Conservation (phyloP, 2,888 invertebrate genomes). For the Choreutis nemorana region DNA sequence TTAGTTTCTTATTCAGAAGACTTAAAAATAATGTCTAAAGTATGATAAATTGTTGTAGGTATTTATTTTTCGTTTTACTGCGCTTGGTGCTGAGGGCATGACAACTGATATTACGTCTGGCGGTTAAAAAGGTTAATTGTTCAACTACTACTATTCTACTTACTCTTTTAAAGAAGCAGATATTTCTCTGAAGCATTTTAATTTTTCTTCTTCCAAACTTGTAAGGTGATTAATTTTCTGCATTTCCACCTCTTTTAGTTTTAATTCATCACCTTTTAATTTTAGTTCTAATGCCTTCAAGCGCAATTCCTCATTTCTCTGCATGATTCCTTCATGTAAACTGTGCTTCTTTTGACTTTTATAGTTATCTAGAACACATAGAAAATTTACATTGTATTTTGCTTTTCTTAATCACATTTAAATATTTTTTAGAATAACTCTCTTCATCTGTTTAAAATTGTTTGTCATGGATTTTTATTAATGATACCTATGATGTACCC, state of each 20-base stretch:
- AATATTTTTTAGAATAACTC: too few species aligned
- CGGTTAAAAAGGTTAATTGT: background rate
- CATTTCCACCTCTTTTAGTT: constrained; percentile 27
- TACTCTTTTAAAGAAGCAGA: constrained; percentile 25
- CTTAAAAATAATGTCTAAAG: too few species aligned
- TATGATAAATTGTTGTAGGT: too few species aligned
- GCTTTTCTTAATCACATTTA: too few species aligned
- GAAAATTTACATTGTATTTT: too few species aligned
- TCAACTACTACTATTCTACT: constrained; percentile 8
- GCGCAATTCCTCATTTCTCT: constrained; percentile 26
- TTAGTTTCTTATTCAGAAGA: too few species aligned
- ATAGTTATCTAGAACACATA: too few species aligned
- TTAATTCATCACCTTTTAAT: constrained; percentile 26
- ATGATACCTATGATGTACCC: too few species aligned
- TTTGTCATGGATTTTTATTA: too few species aligned
- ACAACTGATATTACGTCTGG: background rate
- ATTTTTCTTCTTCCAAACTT: constrained; percentile 26
- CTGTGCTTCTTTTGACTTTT: too few species aligned
- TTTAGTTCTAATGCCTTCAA: constrained; percentile 26
- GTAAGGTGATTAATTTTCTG: constrained; percentile 29
- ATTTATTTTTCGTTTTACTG: too few species aligned
- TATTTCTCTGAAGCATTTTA: constrained; percentile 28
- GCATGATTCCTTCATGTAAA: constrained; percentile 21
- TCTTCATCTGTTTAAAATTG: too few species aligned
- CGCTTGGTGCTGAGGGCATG: background rate